phyloP scores from a whole-genome alignment of 1,140 invertebrate species.

The Hestina assimilis region DNA sequence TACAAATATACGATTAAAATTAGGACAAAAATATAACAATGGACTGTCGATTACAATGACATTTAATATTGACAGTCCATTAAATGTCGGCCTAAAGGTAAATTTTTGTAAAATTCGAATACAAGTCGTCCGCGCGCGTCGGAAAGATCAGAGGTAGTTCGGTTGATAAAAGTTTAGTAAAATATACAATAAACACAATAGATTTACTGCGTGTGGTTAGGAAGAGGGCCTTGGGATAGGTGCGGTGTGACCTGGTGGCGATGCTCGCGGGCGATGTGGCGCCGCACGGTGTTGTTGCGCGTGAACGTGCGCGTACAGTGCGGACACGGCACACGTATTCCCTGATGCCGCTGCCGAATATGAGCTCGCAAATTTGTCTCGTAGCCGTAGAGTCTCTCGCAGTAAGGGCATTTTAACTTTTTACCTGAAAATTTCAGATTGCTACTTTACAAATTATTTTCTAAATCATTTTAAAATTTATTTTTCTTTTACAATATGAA shows the following conservation, averaged over 20 bases:
- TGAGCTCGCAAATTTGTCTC: conserved; percentile 94
- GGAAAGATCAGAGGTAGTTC: conserved; percentile 64
- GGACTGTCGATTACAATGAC: not conserved
- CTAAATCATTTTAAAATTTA: no score
- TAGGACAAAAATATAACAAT: conserved; percentile 8
- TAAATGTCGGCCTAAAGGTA: not conserved
- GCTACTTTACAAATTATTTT: no score
- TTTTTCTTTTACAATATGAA: no score
- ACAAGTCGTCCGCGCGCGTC: conserved; percentile 38
- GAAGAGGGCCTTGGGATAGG: conserved; percentile 78
- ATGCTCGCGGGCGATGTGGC: conserved; percentile 92
- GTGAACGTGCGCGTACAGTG: conserved; percentile 94
- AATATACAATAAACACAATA: conserved; percentile 23
- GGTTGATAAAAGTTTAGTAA: conserved; percentile 47
- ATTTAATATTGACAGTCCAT: conserved; percentile 8
- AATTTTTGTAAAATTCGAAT: conserved; percentile 5
- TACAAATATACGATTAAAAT: conserved; percentile 20
- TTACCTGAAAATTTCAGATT: conserved; percentile 82
- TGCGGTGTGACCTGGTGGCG: conserved; percentile 84
- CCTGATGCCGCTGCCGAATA: conserved; percentile 93
- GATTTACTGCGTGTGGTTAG: conserved; percentile 80
- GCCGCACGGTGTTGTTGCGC: conserved; percentile 92
- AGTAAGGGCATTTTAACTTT: conserved; percentile 94
- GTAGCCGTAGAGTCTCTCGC: conserved; percentile 94
- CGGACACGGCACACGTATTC: conserved; percentile 91